A percentile compares a stretch with the other conserved stretches of the same genome.
Evolutionary conservation across 1,140 invertebrate species (phyloP).

Genomic region (Himalopsyche phryganea): DNA sequence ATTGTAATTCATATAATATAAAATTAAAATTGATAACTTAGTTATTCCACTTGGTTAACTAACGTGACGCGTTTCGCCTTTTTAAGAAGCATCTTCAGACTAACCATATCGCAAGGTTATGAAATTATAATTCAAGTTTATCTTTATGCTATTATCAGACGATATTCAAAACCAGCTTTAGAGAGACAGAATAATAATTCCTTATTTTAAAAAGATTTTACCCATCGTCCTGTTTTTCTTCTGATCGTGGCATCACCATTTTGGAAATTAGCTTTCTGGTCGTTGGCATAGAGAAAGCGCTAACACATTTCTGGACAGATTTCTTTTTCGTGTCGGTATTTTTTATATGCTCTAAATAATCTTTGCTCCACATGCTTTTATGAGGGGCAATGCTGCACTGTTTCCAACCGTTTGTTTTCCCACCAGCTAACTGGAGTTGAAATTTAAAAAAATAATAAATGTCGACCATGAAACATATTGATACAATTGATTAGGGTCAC

Average conservation of each 20-base stretch:
- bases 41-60: no score
- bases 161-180: no score
- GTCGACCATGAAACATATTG: neutral
- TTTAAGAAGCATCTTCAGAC: no score
- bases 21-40: no score
- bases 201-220: no score
- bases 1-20: no score
- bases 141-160: no score
- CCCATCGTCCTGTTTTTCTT: constrained; percentile 5
- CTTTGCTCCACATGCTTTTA: constrained; percentile 44
- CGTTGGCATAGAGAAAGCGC: constrained; percentile 20
- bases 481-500: no score
- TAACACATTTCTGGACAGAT: constrained; percentile 3
- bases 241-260: constrained; percentile 10
- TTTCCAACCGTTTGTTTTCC: constrained; percentile 30
- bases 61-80: no score
- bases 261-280: constrained; percentile 18
- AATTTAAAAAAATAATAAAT: neutral
- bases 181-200: no score
- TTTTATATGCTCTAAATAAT: constrained; percentile 36
- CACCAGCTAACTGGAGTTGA: constrained; percentile 13
- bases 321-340: constrained; percentile 38
- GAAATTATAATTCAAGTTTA: no score
- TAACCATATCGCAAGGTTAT: no score
- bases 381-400: constrained; percentile 35